phyloP scores from a whole-genome alignment of 1,140 invertebrate genomes.

The Plutomurus gul region DNA sequence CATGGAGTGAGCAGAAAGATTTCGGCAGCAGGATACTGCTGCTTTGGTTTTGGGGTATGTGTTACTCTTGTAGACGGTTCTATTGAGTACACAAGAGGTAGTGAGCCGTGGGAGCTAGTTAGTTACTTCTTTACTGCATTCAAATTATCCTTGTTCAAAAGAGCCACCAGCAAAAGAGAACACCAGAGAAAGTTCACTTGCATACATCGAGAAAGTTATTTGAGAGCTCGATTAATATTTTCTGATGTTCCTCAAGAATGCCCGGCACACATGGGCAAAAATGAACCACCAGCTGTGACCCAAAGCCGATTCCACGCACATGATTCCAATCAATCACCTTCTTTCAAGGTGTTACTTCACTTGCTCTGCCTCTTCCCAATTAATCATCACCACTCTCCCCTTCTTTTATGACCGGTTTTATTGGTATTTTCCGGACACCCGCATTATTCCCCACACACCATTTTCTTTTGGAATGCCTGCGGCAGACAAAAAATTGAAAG shows the following conservation, averaged over 20 bases:
- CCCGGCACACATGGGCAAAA: constrained; percentile 31
- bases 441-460: neutral
- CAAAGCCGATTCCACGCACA: constrained; percentile 32
- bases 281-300: constrained; percentile 45
- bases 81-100: no score
- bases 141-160: neutral
- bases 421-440: constrained; percentile 1
- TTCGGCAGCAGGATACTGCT: no score
- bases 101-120: neutral
- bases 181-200: neutral
- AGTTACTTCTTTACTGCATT: no score
- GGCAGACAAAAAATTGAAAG: neutral
- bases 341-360: constrained; percentile 25
- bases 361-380: constrained; percentile 15
- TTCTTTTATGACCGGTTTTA: constrained; percentile 23
- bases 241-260: neutral
- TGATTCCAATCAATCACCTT: constrained; percentile 44
- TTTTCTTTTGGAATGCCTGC: neutral
- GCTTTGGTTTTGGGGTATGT: no score
- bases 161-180: neutral
- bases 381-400: constrained; percentile 42
- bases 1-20: no score
- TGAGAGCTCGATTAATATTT: constrained; percentile 14
- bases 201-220: neutral
- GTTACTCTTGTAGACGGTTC: no score